A percentile compares a stretch with the other conserved stretches of the same genome.
Conservation (phyloP, 2,113 vertebrate genomes). For the Microtus ochrogaster region DNA sequence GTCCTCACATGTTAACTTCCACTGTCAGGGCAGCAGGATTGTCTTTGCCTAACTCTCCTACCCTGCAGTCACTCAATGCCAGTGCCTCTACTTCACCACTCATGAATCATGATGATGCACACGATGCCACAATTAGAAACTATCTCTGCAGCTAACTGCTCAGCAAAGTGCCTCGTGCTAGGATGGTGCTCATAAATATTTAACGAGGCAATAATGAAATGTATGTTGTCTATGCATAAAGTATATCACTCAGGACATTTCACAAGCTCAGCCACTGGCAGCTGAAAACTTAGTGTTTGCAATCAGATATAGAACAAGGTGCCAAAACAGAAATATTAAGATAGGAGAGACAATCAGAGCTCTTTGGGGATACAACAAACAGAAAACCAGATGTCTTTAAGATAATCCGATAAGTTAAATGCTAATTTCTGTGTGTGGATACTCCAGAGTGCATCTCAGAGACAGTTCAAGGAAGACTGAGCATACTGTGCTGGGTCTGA, state of each 20-base stretch:
- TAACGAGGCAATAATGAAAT: neutral
- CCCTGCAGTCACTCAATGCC: neutral
- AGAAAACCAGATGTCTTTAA: neutral
- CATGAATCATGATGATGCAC: neutral
- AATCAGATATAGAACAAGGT: neutral
- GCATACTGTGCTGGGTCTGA: neutral
- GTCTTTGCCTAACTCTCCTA: neutral
- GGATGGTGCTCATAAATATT: neutral
- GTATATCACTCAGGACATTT: neutral
- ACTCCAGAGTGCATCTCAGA: neutral
- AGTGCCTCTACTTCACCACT: neutral
- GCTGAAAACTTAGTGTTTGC: neutral
- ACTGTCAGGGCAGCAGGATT: neutral
- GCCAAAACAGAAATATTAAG: neutral
- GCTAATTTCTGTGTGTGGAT: neutral
- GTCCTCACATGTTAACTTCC: neutral
- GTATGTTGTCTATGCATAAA: neutral
- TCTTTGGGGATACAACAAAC: neutral
- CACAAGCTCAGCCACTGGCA: neutral
- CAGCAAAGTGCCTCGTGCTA: neutral
- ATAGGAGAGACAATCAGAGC: neutral
- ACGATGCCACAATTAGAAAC: neutral
- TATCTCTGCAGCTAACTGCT: neutral
- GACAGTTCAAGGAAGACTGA: neutral
- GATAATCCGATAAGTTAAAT: neutral